phyloP scores from a whole-genome alignment of 2,888 invertebrate genomes.

The Timandra comae region DNA sequence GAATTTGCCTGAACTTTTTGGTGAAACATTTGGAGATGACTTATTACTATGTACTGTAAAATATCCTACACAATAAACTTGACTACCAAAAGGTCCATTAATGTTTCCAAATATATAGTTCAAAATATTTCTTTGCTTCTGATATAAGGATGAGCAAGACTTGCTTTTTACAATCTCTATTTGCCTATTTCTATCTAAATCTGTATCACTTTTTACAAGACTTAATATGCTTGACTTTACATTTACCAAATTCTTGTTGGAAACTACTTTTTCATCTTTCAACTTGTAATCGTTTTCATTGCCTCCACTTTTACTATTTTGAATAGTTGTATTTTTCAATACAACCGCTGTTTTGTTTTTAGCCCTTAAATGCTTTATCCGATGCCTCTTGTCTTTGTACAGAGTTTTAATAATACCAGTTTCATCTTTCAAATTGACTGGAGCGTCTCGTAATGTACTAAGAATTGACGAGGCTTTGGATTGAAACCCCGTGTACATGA shows the following conservation, averaged over 20 bases:
- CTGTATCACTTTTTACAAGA: slow-evolving; percentile 34
- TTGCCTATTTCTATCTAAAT: slow-evolving; percentile 22
- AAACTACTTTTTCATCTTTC: too few species aligned
- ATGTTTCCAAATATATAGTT: slow-evolving; percentile 48
- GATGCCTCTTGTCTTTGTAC: too few species aligned
- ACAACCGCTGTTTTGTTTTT: slow-evolving; percentile 23
- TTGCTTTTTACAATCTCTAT: slow-evolving; percentile 29
- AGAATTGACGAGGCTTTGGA: slow-evolving; percentile 14
- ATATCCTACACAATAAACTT: slow-evolving; percentile 53
- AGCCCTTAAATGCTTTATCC: slow-evolving; percentile 27
- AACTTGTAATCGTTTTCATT: too few species aligned
- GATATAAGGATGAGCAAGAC: slow-evolving; percentile 35
- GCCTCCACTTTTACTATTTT: too few species aligned
- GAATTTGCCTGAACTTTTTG: too few species aligned
- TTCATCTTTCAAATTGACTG: slow-evolving; percentile 12
- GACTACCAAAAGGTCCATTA: slow-evolving; percentile 31
- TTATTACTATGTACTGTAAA: slow-evolving; percentile 46
- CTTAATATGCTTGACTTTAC: slow-evolving; percentile 12
- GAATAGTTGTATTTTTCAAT: too few species aligned
- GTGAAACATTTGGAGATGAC: not conserved
- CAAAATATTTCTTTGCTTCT: slow-evolving; percentile 32
- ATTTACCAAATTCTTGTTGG: not conserved
- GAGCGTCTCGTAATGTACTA: slow-evolving; percentile 13
- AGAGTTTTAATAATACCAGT: slow-evolving; percentile 36
- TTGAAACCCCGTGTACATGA: slow-evolving; percentile 17